Conservation (phyloP, 37 sponge, comb jelly and placozoan genomes). For the Cladorhizidae sp. region DNA sequence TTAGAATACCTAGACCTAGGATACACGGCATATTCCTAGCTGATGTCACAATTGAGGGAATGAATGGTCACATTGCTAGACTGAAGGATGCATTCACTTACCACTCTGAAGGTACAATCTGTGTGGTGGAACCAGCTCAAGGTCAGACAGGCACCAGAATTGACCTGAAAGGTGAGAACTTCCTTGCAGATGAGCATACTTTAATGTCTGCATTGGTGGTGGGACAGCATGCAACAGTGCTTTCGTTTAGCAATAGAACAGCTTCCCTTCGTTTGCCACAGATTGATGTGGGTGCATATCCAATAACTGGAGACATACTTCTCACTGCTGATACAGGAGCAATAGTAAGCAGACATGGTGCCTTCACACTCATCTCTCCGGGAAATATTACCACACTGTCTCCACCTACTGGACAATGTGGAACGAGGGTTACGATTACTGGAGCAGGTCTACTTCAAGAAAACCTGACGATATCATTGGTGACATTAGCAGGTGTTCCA, state of each 20-base stretch:
- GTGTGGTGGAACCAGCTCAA: slow-evolving; percentile 20
- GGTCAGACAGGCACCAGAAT: slow-evolving; percentile 76
- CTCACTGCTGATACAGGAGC: slow-evolving; percentile 61
- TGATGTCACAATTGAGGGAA: slow-evolving; percentile 56
- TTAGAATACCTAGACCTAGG: slow-evolving; percentile 50
- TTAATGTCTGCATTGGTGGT: slow-evolving; percentile 39
- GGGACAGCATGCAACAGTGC: slow-evolving; percentile 43
- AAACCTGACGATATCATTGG: slow-evolving; percentile 2
- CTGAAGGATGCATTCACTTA: slow-evolving; percentile 66
- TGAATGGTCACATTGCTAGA: slow-evolving; percentile 29
- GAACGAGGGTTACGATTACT: slow-evolving; percentile 62
- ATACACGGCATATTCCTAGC: slow-evolving; percentile 29
- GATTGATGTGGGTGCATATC: neutral
- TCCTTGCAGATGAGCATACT: slow-evolving; percentile 59
- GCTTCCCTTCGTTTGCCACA: neutral
- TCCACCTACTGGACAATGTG: slow-evolving; percentile 55
- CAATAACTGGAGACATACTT: neutral
- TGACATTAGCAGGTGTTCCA: slow-evolving; percentile 30
- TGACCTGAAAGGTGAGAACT: slow-evolving; percentile 40
- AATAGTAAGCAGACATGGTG: slow-evolving; percentile 8
- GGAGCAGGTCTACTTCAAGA: slow-evolving; percentile 67
- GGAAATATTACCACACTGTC: slow-evolving; percentile 38
- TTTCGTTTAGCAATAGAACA: neutral
- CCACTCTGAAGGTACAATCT: slow-evolving; percentile 56
- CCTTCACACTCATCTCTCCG: slow-evolving; percentile 34